phyloP scores from a whole-genome alignment of 35 echinoderm and acorn worm species.

The Heliocidaris erythrogramma region DNA sequence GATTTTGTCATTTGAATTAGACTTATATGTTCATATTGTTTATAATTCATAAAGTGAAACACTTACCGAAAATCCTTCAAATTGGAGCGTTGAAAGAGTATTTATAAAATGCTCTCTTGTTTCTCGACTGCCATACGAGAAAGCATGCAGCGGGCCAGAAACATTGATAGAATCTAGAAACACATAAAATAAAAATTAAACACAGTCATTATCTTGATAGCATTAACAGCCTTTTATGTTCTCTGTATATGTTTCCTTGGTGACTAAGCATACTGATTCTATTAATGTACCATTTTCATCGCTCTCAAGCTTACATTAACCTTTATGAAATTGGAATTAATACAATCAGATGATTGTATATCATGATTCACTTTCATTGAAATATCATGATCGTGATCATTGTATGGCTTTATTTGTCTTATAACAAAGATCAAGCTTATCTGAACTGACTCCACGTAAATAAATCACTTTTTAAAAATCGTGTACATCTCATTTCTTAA shows the following conservation, averaged over 20 bases:
- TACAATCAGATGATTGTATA: too few species aligned
- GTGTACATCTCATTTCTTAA: not conserved
- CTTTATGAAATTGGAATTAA: too few species aligned
- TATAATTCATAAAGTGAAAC: not conserved
- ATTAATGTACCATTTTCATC: too few species aligned
- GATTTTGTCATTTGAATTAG: too few species aligned
- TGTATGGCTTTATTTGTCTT: not conserved
- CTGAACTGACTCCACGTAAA: not conserved
- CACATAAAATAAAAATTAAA: too few species aligned
- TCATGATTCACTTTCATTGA: too few species aligned
- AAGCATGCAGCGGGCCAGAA: constrained; percentile 45
- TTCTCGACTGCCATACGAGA: constrained; percentile 27
- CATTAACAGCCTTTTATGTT: too few species aligned
- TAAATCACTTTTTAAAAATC: not conserved
- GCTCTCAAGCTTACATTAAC: too few species aligned
- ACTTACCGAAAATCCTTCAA: constrained; percentile 79
- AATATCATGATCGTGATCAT: too few species aligned
- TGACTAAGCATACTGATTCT: too few species aligned
- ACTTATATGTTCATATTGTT: not conserved
- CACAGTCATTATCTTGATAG: too few species aligned
- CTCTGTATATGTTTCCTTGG: too few species aligned
- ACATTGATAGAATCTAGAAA: not conserved
- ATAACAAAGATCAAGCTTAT: not conserved
- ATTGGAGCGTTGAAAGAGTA: constrained; percentile 45
- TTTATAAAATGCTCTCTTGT: constrained; percentile 63